Percentiles rank a stretch among this genome's conserved stretches.
Evolutionary conservation across 2,113 vertebrate species (phyloP).

Genomic region (Megalops atlanticus): DNA sequence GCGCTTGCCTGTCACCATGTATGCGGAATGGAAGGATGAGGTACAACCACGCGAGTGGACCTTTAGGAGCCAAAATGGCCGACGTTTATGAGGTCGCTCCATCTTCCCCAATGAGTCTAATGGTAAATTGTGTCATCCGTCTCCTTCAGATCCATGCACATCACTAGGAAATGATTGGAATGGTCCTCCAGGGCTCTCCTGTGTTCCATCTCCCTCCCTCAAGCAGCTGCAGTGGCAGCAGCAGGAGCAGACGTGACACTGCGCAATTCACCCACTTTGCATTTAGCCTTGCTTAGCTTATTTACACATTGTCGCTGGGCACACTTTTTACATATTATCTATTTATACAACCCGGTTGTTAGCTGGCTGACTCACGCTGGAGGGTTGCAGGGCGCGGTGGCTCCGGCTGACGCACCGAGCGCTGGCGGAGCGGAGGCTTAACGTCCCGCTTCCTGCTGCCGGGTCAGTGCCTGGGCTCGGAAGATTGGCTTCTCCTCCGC

Average conservation of each 20-base stretch:
- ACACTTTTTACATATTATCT: no score
- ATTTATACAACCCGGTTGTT: no score
- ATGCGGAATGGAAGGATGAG: neutral
- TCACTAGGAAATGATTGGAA: neutral
- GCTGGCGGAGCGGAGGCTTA: no score
- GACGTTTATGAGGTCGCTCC: neutral
- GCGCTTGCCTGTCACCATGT: neutral
- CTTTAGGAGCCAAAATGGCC: conserved; percentile 1
- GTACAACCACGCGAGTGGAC: neutral
- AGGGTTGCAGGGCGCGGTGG: no score
- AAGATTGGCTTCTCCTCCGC: no score
- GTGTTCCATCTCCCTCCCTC: neutral
- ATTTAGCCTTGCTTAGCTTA: no score
- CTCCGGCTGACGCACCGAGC: no score
- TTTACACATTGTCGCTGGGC: no score
- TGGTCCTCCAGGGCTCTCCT: neutral
- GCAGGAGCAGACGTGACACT: no score
- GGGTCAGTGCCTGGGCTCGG: neutral
- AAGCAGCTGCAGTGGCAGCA: no score
- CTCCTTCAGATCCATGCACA: neutral
- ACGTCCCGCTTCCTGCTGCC: neutral
- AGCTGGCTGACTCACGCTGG: no score
- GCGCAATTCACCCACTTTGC: no score
- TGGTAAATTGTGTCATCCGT: neutral
- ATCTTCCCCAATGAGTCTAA: neutral